Conservation (phyloP, 1,140 invertebrate genomes). For the Hormaphis cornu region DNA sequence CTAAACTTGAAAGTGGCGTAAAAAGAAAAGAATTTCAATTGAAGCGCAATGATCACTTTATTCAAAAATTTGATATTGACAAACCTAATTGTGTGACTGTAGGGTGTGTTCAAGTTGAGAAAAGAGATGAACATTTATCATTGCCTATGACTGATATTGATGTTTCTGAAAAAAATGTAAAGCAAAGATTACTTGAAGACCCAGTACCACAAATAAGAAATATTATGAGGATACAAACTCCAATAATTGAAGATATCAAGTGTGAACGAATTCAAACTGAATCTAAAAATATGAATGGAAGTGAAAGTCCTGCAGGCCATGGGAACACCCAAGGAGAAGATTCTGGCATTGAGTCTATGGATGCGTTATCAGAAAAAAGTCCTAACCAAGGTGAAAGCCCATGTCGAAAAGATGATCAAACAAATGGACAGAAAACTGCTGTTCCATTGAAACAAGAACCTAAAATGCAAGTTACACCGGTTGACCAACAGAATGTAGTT, state of each 20-base stretch:
- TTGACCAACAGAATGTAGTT: constrained; percentile 9
- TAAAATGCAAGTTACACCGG: not conserved
- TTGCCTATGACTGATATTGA: constrained; percentile 37
- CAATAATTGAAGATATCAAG: constrained; percentile 2
- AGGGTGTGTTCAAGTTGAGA: constrained; percentile 28
- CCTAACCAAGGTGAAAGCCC: constrained; percentile 68
- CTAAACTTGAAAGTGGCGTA: constrained; percentile 25
- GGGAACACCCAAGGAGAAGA: constrained; percentile 59
- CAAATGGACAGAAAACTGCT: not conserved
- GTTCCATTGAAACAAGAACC: constrained; percentile 9
- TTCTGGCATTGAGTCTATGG: constrained; percentile 87
- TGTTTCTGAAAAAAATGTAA: constrained; percentile 53
- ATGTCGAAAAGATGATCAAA: constrained; percentile 41
- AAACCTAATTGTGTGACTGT: constrained; percentile 23
- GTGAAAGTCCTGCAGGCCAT: constrained; percentile 36
- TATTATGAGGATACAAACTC: constrained; percentile 15
- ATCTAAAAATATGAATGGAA: constrained; percentile 22
- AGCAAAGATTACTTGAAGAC: constrained; percentile 51
- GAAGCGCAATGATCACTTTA: constrained; percentile 15
- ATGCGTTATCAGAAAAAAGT: constrained; percentile 81
- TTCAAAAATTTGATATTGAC: constrained; percentile 24
- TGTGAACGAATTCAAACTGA: constrained; percentile 21
- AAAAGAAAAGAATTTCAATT: constrained; percentile 31
- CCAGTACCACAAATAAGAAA: constrained; percentile 7
- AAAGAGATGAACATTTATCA: constrained; percentile 14